Evolutionary conservation across 2,797 vertebrate species (phyloP), one percentile per base, ranked within the genome.

Genomic region (Glyptemys insculpta): DNA sequence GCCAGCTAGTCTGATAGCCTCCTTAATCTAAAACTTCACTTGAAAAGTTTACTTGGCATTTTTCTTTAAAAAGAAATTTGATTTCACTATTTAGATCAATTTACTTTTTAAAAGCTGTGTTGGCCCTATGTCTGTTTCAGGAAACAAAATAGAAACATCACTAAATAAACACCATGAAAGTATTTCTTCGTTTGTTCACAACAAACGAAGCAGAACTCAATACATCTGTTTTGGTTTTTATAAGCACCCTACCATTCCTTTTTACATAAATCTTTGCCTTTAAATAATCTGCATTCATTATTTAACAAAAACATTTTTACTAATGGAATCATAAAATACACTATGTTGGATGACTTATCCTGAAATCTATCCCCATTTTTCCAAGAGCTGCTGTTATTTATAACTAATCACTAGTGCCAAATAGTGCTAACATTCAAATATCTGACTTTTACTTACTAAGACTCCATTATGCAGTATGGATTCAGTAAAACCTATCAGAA

Each of bases 371-470:
- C 57, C 25, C 12, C 47, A 83, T 81, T 91, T 89, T 81, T 79
- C 88, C 86, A 91, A 92, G 80, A 93, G 91, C 37, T 79, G 52
- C 93, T 89, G 87, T 85, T 96, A 91, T 92, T 94, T 93, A 78
- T 91, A 92, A 95, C 87, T 83, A 95, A 84, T 96, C 93, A 93
- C 86, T 93, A 57, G 59, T 21, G 54, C 41, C 72, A 57, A 86
- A 53, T 27, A 57, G 72, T 91, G 86, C 52, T 89, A 92, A 78
- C 65, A 83, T 92, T 95, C 93, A 37, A 87, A 93, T 56, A 88
- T 88, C 91, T 96, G 92, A 96, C 88, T 94, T 96, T 93, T 19
- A 82, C 82, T 95, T 95, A 91, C 87, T 92, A 97, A 62, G 65
- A 74, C 86, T 95, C 94, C 89, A 89, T 96, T 97, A 95, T 83